Percentiles rank a stretch among this genome's conserved stretches.
Conservation (phyloP, 2,113 vertebrate species). For the Toxotes chatareus region DNA sequence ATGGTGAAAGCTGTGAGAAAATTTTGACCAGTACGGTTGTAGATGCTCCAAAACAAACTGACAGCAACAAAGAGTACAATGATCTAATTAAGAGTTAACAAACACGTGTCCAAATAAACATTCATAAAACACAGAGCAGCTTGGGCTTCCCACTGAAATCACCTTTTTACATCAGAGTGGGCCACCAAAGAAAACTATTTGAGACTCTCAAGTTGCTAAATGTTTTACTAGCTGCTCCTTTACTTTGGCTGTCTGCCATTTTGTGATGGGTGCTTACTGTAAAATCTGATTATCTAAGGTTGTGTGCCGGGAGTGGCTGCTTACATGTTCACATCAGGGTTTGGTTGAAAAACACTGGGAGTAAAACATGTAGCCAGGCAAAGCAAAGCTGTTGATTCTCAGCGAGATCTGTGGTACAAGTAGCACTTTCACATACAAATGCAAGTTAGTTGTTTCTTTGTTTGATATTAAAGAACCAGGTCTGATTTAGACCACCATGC, state of each 20-base stretch:
- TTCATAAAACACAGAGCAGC: not conserved
- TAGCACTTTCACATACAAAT: not conserved
- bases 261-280: no score
- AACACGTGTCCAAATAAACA: not conserved
- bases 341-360: not conserved
- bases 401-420: not conserved
- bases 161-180: not conserved
- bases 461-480: not conserved
- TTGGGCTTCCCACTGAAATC: not conserved
- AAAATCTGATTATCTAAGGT: not conserved
- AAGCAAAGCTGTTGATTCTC: conserved; percentile 4
- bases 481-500: not conserved
- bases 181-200: not conserved
- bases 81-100: not conserved
- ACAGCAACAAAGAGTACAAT: not conserved
- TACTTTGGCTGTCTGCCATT: not conserved
- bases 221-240: no score
- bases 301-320: not conserved
- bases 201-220: no score
- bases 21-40: no score
- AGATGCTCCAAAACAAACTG: not conserved
- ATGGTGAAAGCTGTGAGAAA: not conserved
- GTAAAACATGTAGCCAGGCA: not conserved
- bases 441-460: not conserved
- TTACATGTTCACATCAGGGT: not conserved